phyloP scores from a whole-genome alignment of 2,797 vertebrate species.

The Eospalax fontanierii region DNA sequence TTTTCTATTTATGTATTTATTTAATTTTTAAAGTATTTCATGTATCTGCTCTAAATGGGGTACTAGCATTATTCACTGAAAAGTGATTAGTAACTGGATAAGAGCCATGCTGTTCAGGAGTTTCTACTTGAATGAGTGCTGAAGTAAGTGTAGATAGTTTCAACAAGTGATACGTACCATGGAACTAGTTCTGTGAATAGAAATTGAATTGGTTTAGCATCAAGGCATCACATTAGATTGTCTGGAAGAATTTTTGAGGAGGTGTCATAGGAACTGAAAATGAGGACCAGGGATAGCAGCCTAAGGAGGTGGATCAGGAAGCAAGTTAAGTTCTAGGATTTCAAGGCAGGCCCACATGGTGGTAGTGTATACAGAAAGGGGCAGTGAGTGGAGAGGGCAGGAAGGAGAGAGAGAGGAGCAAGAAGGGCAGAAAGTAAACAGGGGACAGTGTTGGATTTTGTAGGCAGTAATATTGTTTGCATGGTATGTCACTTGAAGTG shows the following conservation, averaged over 20 bases:
- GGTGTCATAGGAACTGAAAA: background rate
- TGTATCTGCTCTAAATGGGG: background rate
- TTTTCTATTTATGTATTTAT: background rate
- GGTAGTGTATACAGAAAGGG: background rate
- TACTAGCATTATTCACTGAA: conserved; percentile 6
- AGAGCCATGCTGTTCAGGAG: background rate
- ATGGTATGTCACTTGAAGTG: conserved; percentile 2
- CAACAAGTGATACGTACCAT: background rate
- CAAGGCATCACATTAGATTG: background rate
- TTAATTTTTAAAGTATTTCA: conserved; percentile 34
- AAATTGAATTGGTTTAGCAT: background rate
- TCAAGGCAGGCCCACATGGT: background rate
- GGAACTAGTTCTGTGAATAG: conserved; percentile 15
- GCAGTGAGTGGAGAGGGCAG: background rate
- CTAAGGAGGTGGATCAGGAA: background rate
- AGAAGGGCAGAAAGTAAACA: background rate
- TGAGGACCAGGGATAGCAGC: background rate
- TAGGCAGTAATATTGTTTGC: background rate
- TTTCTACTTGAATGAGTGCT: conserved; percentile 29
- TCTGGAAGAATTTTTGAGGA: conserved; percentile 9
- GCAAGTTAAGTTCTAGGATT: background rate
- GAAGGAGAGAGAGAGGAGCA: background rate
- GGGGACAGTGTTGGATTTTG: background rate
- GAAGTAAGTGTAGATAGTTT: conserved; percentile 56
- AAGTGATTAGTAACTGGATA: background rate